Evolutionary conservation across 2,113 vertebrate species (phyloP).

Genomic region (Emydocephalus ijimae): DNA sequence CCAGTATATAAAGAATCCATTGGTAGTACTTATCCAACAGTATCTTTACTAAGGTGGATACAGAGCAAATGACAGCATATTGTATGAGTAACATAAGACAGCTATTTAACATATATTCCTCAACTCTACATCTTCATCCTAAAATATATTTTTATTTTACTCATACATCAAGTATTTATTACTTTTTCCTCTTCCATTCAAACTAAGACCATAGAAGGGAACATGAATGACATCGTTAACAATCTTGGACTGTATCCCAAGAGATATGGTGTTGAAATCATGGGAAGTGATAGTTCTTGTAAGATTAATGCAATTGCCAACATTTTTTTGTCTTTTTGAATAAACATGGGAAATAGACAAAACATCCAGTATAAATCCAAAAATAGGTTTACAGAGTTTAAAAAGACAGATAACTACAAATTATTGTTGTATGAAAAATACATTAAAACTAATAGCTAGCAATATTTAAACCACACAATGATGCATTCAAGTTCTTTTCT

Average conservation of each 20-base stretch:
- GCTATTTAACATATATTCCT: not conserved
- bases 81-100: not conserved
- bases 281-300: not conserved
- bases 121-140: not conserved
- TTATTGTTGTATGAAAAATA: not conserved
- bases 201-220: not conserved
- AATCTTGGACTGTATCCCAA: not conserved
- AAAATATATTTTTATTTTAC: not conserved
- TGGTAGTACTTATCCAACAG: not conserved
- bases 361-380: not conserved
- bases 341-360: not conserved
- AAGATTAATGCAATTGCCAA: not conserved
- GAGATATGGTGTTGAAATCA: not conserved
- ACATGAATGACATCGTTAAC: not conserved
- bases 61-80: not conserved
- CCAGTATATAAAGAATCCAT: not conserved
- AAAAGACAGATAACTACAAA: not conserved
- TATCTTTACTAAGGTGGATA: not conserved
- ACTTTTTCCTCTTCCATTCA: not conserved
- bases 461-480: not conserved
- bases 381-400: not conserved
- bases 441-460: not conserved
- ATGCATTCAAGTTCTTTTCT: not conserved
- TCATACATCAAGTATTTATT: not conserved
- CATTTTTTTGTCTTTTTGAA: not conserved